Base-by-base conservation (phyloP, 2,113 vertebrate genomes). In the Nannospalax galili region DNA sequence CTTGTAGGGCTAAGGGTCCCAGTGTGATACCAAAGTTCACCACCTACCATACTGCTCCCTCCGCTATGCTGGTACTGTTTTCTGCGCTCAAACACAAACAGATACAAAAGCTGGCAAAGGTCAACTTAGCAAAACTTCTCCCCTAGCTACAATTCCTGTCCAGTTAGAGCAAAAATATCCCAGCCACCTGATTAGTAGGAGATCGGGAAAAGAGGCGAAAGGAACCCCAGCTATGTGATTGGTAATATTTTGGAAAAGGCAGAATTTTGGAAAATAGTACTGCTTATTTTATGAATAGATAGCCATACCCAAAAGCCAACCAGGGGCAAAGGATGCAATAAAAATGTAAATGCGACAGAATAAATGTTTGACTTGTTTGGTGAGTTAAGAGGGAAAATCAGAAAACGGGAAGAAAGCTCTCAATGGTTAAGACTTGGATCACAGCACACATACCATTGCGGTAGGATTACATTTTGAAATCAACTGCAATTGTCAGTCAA, bases 371-470 rank as follows among this genome's bases (percentile, higher is more conserved):
- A 48, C 35, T 80, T 93, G n/a, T 78, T 72, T 90, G 40, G 88
- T 89, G 35, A 92, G 30, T 79, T 42, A 90, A 81, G 79, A 74
- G 16, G 84, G 16, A 87, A 96, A 86, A 85, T 22, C 3, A 67
- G 4, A 7, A 80, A 64, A 64, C n/a, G 85, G 3, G 48, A 67
- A 86, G 67, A 2, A 88, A 84, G 42, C 52, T 70, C 64, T 73
- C 56, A 82, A 48, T 62, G 7, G 81, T 90, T 75, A 79, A 12
- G 62, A 1, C 15, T 65, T 80, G 12, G 30, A 62, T 93, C 24
- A 56, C n/a, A 93, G 81, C 1, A 6, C 19, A 19, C 69, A 11
- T 45, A 19, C 52, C 35, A 3, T 3, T 24, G 20, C n/a, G 28
- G 0, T 35, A 0, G 77, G 28, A 73, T 20, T n/a, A 65, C 28